phyloP scores from a whole-genome alignment of 2,888 invertebrate species.

The Abrostola tripartita region DNA sequence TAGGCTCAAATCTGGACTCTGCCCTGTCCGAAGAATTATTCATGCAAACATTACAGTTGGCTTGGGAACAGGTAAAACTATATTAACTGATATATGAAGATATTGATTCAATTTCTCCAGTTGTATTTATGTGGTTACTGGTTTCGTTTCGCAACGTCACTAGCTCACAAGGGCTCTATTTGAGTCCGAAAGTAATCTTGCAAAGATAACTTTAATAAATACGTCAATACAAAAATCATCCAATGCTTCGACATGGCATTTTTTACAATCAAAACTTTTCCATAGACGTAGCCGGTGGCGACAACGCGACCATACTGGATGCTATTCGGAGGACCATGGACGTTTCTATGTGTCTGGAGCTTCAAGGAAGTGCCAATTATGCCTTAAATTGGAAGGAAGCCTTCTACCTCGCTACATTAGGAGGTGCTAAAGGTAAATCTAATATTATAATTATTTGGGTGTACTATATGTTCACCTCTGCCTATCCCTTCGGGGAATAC shows the following conservation, averaged over 20 bases:
- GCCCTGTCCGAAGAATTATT: slow-evolving; percentile 91
- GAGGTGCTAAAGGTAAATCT: slow-evolving; percentile 92
- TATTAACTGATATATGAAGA: neutral
- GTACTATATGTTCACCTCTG: too few relatives aligned
- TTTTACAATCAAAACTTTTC: too few relatives aligned
- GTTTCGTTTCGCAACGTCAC: too few relatives aligned
- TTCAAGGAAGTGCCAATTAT: slow-evolving; percentile 70
- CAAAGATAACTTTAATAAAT: too few relatives aligned
- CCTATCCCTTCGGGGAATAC: too few relatives aligned
- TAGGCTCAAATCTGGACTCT: slow-evolving; percentile 93
- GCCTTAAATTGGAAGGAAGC: slow-evolving; percentile 92
- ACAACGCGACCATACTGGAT: slow-evolving; percentile 92
- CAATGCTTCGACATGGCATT: too few relatives aligned
- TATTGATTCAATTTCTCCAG: too few relatives aligned
- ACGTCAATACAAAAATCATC: too few relatives aligned
- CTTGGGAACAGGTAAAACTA: slow-evolving; percentile 93
- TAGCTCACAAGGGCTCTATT: too few relatives aligned
- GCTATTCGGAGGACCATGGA: slow-evolving; percentile 92
- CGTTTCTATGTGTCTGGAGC: slow-evolving; percentile 91
- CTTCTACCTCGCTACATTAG: slow-evolving; percentile 95
- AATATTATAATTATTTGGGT: neutral
- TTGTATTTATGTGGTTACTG: too few relatives aligned
- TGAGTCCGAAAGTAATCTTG: too few relatives aligned
- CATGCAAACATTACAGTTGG: slow-evolving; percentile 92
- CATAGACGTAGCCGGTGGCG: slow-evolving; percentile 94